phyloP scores from a whole-genome alignment of 92 coral and sea anemone species.

The Virgularia gustaviana region DNA sequence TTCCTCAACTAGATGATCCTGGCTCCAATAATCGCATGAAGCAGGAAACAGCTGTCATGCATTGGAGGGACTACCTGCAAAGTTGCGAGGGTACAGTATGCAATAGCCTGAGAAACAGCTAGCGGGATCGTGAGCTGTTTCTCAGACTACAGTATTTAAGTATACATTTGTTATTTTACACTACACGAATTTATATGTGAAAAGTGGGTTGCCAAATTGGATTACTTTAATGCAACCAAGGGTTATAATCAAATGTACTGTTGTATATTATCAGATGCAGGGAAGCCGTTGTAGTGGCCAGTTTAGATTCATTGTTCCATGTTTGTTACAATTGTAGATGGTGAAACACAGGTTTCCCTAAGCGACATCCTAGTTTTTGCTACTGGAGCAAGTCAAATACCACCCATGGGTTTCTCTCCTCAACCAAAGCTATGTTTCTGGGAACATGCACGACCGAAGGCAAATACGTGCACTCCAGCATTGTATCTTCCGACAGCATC shows the following conservation, averaged over 20 bases:
- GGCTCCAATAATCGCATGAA: background rate
- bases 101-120: too few relatives aligned
- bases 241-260: too few relatives aligned
- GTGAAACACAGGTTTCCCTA: background rate
- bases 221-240: too few relatives aligned
- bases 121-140: too few relatives aligned
- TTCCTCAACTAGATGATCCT: background rate
- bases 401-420: constrained; percentile 26
- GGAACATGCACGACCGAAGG: constrained; percentile 1
- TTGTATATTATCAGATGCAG: too few relatives aligned
- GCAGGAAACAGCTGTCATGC: constrained; percentile 8
- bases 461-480: constrained; percentile 9
- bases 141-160: too few relatives aligned
- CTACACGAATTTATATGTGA: too few relatives aligned
- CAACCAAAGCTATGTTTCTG: background rate
- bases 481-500: background rate
- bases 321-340: too few relatives aligned
- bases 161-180: too few relatives aligned
- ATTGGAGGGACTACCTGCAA: background rate
- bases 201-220: too few relatives aligned
- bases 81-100: background rate
- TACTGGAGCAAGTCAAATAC: constrained; percentile 17
- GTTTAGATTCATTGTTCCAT: too few relatives aligned
- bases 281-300: too few relatives aligned
- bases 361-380: constrained; percentile 9